These are phyloP conservation scores for Lepidochitona cinerea DNA, from an alignment of 2,888 invertebrate species.

Conservation along the genomic window DNA sequence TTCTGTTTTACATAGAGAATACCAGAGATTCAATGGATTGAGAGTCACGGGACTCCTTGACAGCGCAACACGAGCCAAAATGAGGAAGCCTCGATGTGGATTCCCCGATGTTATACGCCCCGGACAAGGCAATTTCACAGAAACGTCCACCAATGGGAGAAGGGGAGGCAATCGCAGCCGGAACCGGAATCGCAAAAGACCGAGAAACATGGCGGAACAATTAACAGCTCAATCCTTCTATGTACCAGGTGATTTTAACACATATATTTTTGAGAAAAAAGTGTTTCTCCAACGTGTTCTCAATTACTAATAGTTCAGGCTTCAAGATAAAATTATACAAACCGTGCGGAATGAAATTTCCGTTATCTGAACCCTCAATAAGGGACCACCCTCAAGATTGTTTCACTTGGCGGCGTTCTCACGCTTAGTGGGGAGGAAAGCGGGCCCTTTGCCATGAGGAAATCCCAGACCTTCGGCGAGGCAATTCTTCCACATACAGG, in stretches of 20 bases:
- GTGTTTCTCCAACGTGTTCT: too few species aligned
- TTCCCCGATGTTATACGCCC: conserved; percentile 55
- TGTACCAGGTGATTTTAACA: not conserved
- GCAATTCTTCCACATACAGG: too few species aligned
- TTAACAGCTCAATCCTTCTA: not conserved
- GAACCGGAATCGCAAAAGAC: conserved; percentile 40
- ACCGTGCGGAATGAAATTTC: too few species aligned
- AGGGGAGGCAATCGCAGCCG: conserved; percentile 32
- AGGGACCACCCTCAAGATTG: too few species aligned
- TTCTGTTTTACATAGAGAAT: conserved; percentile 38
- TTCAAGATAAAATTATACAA: too few species aligned
- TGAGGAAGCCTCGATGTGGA: conserved; percentile 64
- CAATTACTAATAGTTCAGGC: too few species aligned
- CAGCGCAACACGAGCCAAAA: conserved; percentile 47
- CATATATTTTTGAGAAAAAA: too few species aligned
- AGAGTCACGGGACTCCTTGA: conserved; percentile 56
- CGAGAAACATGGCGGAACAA: conserved; percentile 27
- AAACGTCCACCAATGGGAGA: conserved; percentile 10
- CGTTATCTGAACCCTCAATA: too few species aligned
- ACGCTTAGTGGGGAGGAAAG: too few species aligned
- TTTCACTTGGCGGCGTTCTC: too few species aligned
- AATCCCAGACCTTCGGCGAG: too few species aligned
- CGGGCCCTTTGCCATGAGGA: too few species aligned
- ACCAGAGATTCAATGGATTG: conserved; percentile 61
- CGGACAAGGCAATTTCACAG: conserved; percentile 25